These are phyloP conservation scores for Paramormyrops kingsleyae DNA, from an alignment of 2,113 vertebrate genomes.

Conservation along the genomic window DNA sequence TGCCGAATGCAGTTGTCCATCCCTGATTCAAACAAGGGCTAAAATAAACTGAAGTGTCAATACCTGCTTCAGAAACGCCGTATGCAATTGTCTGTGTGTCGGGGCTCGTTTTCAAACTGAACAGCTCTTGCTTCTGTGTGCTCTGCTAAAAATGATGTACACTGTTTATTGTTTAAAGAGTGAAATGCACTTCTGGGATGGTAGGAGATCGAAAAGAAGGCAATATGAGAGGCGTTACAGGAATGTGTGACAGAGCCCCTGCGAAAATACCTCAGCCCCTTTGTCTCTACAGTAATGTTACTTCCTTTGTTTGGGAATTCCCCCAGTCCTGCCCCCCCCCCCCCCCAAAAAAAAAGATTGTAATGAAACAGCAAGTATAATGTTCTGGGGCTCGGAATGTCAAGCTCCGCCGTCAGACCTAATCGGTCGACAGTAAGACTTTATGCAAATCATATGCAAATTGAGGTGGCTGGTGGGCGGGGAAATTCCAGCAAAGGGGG, in stretches of 20 bases:
- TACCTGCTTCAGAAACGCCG: not conserved
- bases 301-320: not conserved
- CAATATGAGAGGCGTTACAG: not conserved
- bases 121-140: not conserved
- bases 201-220: not conserved
- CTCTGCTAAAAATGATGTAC: not conserved
- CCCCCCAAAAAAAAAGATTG: not conserved
- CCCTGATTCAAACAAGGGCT: slow-evolving; percentile 16
- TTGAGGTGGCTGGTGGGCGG: not conserved
- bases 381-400: not conserved
- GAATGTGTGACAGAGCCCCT: not conserved
- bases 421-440: not conserved
- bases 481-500: not conserved
- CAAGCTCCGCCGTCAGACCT: not conserved
- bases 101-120: not conserved
- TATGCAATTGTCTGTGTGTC: not conserved
- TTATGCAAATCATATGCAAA: slow-evolving; percentile 10
- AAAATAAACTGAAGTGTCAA: not conserved
- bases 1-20: not conserved
- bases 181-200: not conserved
- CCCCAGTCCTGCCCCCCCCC: not conserved
- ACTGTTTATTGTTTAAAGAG: not conserved
- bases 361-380: not conserved
- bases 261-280: not conserved
- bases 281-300: not conserved